phyloP scores from a whole-genome alignment of 2,888 invertebrate genomes.

The Carabus problematicus region DNA sequence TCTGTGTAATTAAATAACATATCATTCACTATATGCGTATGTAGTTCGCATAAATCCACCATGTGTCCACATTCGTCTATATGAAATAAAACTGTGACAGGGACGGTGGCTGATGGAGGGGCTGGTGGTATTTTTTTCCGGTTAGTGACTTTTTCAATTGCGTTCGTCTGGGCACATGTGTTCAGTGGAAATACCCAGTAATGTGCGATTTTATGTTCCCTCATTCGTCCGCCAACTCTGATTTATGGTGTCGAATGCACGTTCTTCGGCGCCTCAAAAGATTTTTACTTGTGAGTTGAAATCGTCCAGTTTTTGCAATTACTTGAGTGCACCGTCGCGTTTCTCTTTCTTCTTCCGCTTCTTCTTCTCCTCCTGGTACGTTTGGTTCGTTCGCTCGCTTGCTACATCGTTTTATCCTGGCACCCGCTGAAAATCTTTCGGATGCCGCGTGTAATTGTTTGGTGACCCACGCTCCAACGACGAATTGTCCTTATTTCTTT shows the following conservation, averaged over 20 bases:
- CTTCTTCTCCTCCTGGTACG: background rate
- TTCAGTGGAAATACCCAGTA: slow-evolving; percentile 28
- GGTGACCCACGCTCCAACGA: slow-evolving; percentile 35
- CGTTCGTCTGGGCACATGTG: slow-evolving; percentile 36
- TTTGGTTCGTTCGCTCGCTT: slow-evolving; percentile 7
- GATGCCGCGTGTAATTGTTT: slow-evolving; percentile 39
- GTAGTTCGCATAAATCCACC: too few species aligned
- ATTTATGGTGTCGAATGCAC: slow-evolving; percentile 38
- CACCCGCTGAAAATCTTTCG: slow-evolving; percentile 32
- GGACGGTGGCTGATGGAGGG: too few species aligned
- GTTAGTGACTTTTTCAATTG: slow-evolving; percentile 29
- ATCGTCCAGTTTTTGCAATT: slow-evolving; percentile 41
- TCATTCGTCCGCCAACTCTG: slow-evolving; percentile 30
- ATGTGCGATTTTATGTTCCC: slow-evolving; percentile 42
- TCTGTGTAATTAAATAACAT: too few species aligned
- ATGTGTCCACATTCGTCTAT: too few species aligned
- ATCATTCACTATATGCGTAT: too few species aligned
- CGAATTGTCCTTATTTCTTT: slow-evolving; percentile 22
- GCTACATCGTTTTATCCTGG: slow-evolving; percentile 3
- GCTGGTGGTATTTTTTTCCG: too few species aligned
- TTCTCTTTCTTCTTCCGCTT: background rate
- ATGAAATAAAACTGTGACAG: too few species aligned
- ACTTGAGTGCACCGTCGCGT: slow-evolving; percentile 31
- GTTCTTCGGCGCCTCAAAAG: slow-evolving; percentile 36
- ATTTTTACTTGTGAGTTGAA: slow-evolving; percentile 24